phyloP scores from a whole-genome alignment of 1,140 invertebrate genomes.

The Pseudomyrmex cubaensis region DNA sequence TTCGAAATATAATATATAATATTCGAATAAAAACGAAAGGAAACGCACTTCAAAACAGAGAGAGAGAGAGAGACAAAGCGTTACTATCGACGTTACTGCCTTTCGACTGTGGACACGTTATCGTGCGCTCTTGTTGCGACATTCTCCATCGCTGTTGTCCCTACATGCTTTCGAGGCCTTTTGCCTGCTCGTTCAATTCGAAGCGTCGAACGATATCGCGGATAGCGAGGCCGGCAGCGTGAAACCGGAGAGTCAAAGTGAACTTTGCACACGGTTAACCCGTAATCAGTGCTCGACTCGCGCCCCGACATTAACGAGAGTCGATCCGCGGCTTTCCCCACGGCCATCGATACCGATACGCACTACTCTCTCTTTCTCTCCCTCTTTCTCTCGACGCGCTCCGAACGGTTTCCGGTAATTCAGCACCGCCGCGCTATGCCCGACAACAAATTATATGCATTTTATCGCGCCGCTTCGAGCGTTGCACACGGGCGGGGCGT shows the following conservation, averaged over 20 bases:
- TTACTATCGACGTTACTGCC: neutral
- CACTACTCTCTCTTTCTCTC: conserved; percentile 18
- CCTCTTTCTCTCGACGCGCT: conserved; percentile 22
- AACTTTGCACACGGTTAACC: conserved; percentile 60
- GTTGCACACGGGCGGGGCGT: neutral
- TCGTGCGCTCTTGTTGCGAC: neutral
- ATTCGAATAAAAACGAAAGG: no score
- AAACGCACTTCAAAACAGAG: neutral
- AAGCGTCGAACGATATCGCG: conserved; percentile 15
- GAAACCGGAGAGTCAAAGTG: conserved; percentile 57
- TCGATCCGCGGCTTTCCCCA: conserved; percentile 54
- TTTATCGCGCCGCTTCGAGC: conserved; percentile 58
- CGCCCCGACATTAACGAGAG: conserved; percentile 47
- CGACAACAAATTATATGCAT: conserved; percentile 64
- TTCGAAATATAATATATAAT: no score
- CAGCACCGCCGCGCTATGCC: conserved; percentile 13
- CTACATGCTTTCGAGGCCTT: neutral
- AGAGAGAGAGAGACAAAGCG: neutral
- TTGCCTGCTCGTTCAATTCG: conserved; percentile 37
- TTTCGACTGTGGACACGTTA: neutral
- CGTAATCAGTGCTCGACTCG: conserved; percentile 52
- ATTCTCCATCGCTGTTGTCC: neutral
- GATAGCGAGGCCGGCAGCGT: conserved; percentile 4
- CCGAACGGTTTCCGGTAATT: conserved; percentile 66
- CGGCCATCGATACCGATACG: conserved; percentile 62